Evolutionary conservation across 2,113 vertebrate species (phyloP), one percentile per base, ranked within the genome.

Genomic region (Reinhardtius hippoglossoides): DNA sequence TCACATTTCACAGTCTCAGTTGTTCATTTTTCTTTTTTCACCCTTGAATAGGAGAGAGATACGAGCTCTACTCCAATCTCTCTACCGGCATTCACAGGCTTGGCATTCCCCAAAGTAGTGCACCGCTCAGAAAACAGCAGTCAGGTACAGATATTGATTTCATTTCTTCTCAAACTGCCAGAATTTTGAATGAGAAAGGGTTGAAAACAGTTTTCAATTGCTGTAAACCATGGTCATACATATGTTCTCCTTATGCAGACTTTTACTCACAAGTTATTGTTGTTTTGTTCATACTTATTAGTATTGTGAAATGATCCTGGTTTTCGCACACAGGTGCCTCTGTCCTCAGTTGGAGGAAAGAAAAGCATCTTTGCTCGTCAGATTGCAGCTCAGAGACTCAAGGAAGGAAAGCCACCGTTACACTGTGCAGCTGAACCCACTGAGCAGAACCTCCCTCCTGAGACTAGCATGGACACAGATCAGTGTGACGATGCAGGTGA

Each of bases 291-390:
- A 31, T 31, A 31, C 27, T 31, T 27, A 27, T 27, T 27, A 3
- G 3, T 27, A 27, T 27, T 31, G 5, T 31, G 27, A 31, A 31
- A 31, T 31, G 27, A 31, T 31, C 27, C 27, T 31, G 27, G 27
- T 31, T 31, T 31, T 31, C 6, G 31, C 0, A 5, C 72, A 9
- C 44, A 92, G 92, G 72, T 58, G 16, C 83, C 85, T n/a, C 54
- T 31, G 56, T 75, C 82, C 4, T 81, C 73, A 15, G 31, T 76
- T 56, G 88, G 88, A 89, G 94, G 89, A 56, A 97, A 91, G 85
- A 96, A 90, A 91, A 99, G 98, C 74, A 97, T 99, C 86, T 99
- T 99, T 94, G 97, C 98, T 16, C 94, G 94, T 64, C 97, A 99
- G 86, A 95, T 98, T 84, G 97, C 96, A 83, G 95, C 95, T 23